phyloP scores from a whole-genome alignment of 2,888 invertebrate species.

The Trachelus stipa region DNA sequence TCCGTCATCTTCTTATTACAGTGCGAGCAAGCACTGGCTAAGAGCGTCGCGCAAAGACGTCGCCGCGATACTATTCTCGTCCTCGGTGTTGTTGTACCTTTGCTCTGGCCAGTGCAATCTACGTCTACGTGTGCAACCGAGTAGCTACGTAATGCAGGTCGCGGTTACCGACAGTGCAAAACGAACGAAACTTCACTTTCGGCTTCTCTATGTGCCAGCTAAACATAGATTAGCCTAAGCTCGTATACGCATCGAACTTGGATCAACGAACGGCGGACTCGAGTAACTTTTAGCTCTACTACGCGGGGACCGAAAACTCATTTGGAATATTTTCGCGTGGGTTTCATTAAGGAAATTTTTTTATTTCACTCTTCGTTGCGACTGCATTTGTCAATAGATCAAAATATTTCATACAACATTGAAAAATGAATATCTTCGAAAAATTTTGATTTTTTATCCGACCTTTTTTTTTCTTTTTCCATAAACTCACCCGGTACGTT shows the following conservation, averaged over 20 bases:
- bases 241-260: conserved; percentile 34
- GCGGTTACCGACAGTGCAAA: conserved; percentile 51
- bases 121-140: conserved; percentile 7
- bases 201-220: conserved; percentile 21
- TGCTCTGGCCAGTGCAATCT: background rate
- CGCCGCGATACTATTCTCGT: conserved; percentile 43
- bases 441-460: too few species aligned
- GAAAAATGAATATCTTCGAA: too few species aligned
- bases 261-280: conserved; percentile 38
- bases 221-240: background rate
- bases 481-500: too few species aligned
- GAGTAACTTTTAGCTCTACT: background rate
- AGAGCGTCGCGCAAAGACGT: background rate
- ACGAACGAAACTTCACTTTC: conserved; percentile 28
- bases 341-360: background rate
- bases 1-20: background rate
- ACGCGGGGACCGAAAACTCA: background rate
- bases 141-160: conserved; percentile 54
- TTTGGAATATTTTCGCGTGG: background rate
- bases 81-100: conserved; percentile 40
- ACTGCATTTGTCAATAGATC: too few species aligned
- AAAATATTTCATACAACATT: too few species aligned
- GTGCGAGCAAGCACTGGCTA: background rate
- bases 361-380: too few species aligned
- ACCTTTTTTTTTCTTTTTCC: too few species aligned